Percentiles rank a stretch among this genome's conserved stretches.
Evolutionary conservation across 2,113 vertebrate species (phyloP).

Genomic region (Bambusicola thoracicus): DNA sequence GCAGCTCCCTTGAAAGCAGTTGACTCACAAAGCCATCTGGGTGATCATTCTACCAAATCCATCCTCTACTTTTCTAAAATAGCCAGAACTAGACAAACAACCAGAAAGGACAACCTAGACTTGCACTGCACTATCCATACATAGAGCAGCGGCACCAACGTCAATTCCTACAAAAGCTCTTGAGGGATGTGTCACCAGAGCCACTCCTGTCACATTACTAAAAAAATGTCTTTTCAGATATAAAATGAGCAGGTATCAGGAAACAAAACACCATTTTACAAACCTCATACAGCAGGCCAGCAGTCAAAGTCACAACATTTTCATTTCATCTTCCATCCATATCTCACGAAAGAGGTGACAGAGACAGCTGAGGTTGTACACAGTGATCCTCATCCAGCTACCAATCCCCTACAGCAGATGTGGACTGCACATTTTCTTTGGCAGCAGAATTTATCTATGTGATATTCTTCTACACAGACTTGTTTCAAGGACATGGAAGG

Average conservation of each 20-base stretch:
- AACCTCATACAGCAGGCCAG: background rate
- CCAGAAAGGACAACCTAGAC: background rate
- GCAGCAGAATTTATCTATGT: background rate
- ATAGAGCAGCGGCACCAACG: fast-evolving
- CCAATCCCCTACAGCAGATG: background rate
- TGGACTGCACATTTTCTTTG: background rate
- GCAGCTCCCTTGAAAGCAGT: background rate
- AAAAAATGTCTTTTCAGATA: background rate
- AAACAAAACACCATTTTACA: background rate
- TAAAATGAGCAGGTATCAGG: fast-evolving
- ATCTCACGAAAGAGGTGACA: background rate
- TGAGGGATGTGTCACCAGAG: background rate
- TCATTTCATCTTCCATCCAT: background rate
- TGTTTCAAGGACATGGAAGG: background rate
- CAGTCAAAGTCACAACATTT: background rate
- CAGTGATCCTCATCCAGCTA: background rate
- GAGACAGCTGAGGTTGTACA: fast-evolving
- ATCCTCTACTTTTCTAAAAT: background rate
- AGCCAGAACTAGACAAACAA: background rate
- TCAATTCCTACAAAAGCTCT: background rate
- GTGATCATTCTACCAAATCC: background rate
- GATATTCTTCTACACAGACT: background rate
- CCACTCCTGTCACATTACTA: background rate
- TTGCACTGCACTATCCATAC: background rate
- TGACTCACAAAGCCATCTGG: background rate